Percentiles rank a stretch among this genome's conserved stretches.
These are phyloP conservation scores for Percopsis omiscomaycus DNA, from an alignment of 2,797 vertebrate genomes.

Conservation along the genomic window DNA sequence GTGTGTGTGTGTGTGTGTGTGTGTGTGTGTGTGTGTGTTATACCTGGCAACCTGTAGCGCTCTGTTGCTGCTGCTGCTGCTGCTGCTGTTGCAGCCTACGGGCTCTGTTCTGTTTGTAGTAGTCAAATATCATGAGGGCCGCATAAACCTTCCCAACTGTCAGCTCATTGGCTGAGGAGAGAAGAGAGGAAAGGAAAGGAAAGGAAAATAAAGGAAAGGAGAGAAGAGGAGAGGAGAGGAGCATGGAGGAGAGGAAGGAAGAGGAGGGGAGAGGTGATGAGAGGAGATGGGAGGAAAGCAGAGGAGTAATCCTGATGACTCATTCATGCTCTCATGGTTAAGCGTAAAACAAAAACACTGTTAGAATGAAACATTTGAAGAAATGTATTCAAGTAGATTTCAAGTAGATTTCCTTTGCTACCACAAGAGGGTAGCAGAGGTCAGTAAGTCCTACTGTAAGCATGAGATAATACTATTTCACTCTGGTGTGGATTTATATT, in stretches of 20 bases:
- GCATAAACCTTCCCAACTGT: constrained; percentile 97
- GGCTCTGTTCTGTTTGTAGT: constrained; percentile 92
- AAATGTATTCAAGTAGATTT: no score
- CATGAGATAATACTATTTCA: no score
- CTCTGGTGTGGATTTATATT: no score
- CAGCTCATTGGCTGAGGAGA: constrained; percentile 87
- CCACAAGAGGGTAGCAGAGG: constrained; percentile 5
- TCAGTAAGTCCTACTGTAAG: background rate
- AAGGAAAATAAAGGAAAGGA: background rate
- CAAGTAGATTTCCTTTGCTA: background rate
- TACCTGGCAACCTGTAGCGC: constrained; percentile 84
- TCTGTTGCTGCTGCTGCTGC: constrained; percentile 53
- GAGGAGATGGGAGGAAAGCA: background rate
- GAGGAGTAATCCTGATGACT: background rate
- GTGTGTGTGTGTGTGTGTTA: constrained; percentile 12
- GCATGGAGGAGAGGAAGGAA: background rate
- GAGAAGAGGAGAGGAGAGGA: constrained; percentile 17
- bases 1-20: background rate
- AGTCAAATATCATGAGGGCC: constrained; percentile 96
- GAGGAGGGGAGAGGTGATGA: background rate
- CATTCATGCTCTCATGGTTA: background rate
- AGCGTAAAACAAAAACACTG: background rate
- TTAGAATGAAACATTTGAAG: background rate
- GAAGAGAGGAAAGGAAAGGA: background rate
- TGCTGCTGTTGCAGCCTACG: constrained; percentile 82